Base-by-base conservation (phyloP, 2,888 invertebrate genomes). In the Lamellibrachia columna region DNA sequence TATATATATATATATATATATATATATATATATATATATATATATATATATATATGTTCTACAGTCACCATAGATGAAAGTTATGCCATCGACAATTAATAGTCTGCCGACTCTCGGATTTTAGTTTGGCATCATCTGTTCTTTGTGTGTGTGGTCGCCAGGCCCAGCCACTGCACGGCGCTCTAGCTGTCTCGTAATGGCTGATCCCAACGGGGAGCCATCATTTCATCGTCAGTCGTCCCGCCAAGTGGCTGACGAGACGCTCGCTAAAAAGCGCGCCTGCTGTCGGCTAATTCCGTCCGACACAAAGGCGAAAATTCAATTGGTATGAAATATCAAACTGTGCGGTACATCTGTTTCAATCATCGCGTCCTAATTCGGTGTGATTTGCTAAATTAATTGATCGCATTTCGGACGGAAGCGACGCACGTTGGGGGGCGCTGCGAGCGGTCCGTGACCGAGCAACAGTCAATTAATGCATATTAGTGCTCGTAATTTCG, bases 231-330 rank as follows among this genome's bases (percentile, higher is more conserved):
- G 11, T 75, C 75, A n/a, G 75, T 75, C 15, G 75, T n/a, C 75
- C 75, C 75, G 75, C 75, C 75, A 75, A 75, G 75, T 75, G 75
- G 75, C 75, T 6, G 75, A 3, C 75, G 75, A 22, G 6, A n/a
- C 75, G 3, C 22, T 22, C 75, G 75, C 75, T 75, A 75, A 75
- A 75, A 75, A 75, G 75, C 75, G 22, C 75, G 75, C 75, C 75
- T 75, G 75, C 75, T 75, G 75, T 75, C 75, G 3, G 75, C 15
- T 75, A 75, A 75, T 75, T 75, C 75, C 75, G 75, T n/a, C 22
- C 75, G n/a, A 75, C 75, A 75, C 75, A 75, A 75, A 75, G 75
- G 75, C 75, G 75, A 75, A 75, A 75, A 75, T 75, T 75, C 75
- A 75, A 75, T 75, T 75, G 75, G 75, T 75, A 75, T 75, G 75